phyloP scores from a whole-genome alignment of 2,113 vertebrate species.

The Oenanthe oenanthe region DNA sequence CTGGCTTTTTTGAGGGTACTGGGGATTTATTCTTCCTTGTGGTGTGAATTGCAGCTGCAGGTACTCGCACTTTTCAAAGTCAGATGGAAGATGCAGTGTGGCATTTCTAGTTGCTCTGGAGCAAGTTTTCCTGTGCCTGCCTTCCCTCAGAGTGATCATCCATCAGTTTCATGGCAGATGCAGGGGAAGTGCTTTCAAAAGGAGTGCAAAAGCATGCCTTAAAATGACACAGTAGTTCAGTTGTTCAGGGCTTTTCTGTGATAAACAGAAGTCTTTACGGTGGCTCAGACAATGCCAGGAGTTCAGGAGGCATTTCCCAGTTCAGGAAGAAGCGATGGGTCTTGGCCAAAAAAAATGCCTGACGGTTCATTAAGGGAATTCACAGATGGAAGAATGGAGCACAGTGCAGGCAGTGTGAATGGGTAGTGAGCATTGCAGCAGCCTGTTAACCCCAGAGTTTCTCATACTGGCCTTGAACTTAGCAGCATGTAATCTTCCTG shows the following conservation, averaged over 20 bases:
- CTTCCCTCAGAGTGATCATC: not conserved
- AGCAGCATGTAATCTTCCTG: not conserved
- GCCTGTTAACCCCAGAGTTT: not conserved
- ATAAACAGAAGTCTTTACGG: not conserved
- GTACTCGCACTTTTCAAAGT: not conserved
- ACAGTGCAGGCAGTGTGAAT: not conserved
- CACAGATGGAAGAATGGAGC: not conserved
- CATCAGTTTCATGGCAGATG: not conserved
- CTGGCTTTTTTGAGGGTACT: not conserved
- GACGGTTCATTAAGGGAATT: not conserved
- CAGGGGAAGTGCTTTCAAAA: not conserved
- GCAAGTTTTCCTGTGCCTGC: not conserved
- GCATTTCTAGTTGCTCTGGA: not conserved
- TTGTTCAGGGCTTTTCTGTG: not conserved
- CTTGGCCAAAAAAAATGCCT: slow-evolving; percentile 1
- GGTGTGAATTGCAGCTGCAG: not conserved
- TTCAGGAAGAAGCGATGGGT: not conserved
- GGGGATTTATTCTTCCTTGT: not conserved
- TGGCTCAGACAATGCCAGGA: not conserved
- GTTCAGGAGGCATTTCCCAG: slow-evolving; percentile 3
- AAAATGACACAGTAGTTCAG: not conserved
- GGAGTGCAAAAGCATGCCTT: not conserved
- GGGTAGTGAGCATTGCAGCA: not conserved
- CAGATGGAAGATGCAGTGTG: not conserved
- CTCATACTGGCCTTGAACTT: not conserved